Conservation (phyloP, 2,797 vertebrate genomes). For the Hydrophis major region DNA sequence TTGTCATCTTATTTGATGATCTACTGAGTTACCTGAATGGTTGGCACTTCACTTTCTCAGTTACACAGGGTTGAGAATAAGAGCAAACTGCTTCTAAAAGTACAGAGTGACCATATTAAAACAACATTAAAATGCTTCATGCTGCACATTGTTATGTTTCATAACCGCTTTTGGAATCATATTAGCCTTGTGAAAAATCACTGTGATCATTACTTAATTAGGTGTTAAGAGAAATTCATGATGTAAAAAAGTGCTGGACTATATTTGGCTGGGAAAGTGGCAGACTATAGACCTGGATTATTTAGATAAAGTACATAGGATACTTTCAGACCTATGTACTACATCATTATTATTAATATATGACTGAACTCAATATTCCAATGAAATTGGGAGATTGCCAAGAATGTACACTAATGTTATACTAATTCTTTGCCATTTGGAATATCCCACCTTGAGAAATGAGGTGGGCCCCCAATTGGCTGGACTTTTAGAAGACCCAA, state of each 20-base stretch:
- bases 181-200: conserved; percentile 21
- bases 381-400: not conserved
- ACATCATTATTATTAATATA: not conserved
- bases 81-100: not conserved
- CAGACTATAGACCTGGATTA: not conserved
- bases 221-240: not conserved
- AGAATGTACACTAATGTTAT: not conserved
- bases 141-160: not conserved
- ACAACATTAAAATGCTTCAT: not conserved
- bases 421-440: not conserved
- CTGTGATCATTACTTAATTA: not conserved
- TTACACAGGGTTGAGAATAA: not conserved
- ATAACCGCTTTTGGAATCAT: not conserved
- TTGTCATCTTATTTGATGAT: not conserved
- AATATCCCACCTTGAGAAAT: not conserved
- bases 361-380: not conserved
- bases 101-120: not conserved
- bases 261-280: not conserved
- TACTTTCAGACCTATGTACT: not conserved
- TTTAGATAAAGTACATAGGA: not conserved
- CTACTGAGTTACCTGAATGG: not conserved
- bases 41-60: not conserved
- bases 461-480: not conserved
- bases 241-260: not conserved
- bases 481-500: not conserved